These are phyloP conservation scores for Arion vulgaris DNA, from an alignment of 1,140 invertebrate species.

Conservation along the genomic window DNA sequence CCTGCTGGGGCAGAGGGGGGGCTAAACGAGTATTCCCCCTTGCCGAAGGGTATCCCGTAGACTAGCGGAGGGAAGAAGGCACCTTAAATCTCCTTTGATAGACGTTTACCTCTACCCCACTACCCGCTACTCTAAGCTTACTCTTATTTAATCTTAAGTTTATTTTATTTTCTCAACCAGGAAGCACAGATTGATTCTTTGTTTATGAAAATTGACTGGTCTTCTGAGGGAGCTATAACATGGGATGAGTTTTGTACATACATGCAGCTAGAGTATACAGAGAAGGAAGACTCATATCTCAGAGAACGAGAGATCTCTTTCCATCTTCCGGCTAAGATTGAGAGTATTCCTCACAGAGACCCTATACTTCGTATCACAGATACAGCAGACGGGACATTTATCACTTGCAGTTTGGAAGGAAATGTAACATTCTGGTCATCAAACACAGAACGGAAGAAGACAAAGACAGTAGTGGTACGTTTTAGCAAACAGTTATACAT, in stretches of 20 bases:
- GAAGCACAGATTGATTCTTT: slow-evolving; percentile 69
- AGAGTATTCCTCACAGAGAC: slow-evolving; percentile 68
- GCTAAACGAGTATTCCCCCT: no score
- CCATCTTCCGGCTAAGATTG: slow-evolving; percentile 68
- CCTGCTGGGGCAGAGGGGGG: no score
- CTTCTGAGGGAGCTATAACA: slow-evolving; percentile 68
- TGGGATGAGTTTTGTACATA: slow-evolving; percentile 74
- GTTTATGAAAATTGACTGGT: slow-evolving; percentile 73
- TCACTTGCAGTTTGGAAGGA: slow-evolving; percentile 72
- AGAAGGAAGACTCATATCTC: slow-evolving; percentile 71
- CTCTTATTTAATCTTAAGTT: not conserved
- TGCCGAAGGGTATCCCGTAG: no score
- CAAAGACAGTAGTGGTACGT: slow-evolving; percentile 67
- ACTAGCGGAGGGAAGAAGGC: no score
- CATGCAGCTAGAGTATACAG: slow-evolving; percentile 72
- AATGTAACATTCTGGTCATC: slow-evolving; percentile 70
- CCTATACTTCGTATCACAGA: slow-evolving; percentile 66
- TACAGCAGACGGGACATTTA: slow-evolving; percentile 68
- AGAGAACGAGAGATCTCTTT: slow-evolving; percentile 69
- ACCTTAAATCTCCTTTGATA: no score
- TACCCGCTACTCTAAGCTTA: no score
- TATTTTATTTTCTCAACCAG: slow-evolving; percentile 49
- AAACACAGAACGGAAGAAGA: slow-evolving; percentile 65
- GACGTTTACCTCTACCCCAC: no score
- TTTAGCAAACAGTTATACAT: no score